Percentiles rank a stretch among this genome's conserved stretches.
These are phyloP conservation scores for Diorhabda carinulata DNA, from an alignment of 1,140 invertebrate species.

Conservation along the genomic window DNA sequence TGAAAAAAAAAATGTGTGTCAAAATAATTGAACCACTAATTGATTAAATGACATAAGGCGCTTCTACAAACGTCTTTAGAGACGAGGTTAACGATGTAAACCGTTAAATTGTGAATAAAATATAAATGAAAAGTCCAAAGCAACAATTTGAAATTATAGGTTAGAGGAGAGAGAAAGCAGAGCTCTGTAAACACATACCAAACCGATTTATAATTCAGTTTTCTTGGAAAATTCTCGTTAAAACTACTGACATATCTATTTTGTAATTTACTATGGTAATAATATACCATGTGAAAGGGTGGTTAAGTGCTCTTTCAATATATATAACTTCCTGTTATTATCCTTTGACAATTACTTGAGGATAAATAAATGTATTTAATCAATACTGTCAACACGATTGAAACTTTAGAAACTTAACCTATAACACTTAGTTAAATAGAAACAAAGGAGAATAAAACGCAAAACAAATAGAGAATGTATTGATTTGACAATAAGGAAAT, in stretches of 20 bases:
- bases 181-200: conserved; percentile 21
- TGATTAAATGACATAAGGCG: too few species aligned
- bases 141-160: conserved; percentile 20
- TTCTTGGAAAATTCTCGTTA: conserved; percentile 17
- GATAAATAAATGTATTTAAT: too few species aligned
- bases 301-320: conserved; percentile 15
- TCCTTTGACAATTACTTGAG: not conserved
- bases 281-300: not conserved
- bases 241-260: conserved; percentile 6
- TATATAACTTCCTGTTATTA: conserved; percentile 5
- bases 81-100: not conserved
- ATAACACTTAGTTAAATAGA: too few species aligned
- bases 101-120: conserved; percentile 17
- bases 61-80: not conserved
- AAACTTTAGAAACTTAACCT: too few species aligned
- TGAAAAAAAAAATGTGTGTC: too few species aligned
- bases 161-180: conserved; percentile 11
- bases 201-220: conserved; percentile 14
- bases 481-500: too few species aligned
- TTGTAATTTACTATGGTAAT: conserved; percentile 14
- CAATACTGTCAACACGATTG: too few species aligned
- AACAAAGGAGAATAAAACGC: too few species aligned
- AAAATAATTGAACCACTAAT: too few species aligned
- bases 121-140: conserved; percentile 14
- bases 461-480: too few species aligned